Conservation (phyloP, 2,113 vertebrate genomes). For the Crocuta crocuta region DNA sequence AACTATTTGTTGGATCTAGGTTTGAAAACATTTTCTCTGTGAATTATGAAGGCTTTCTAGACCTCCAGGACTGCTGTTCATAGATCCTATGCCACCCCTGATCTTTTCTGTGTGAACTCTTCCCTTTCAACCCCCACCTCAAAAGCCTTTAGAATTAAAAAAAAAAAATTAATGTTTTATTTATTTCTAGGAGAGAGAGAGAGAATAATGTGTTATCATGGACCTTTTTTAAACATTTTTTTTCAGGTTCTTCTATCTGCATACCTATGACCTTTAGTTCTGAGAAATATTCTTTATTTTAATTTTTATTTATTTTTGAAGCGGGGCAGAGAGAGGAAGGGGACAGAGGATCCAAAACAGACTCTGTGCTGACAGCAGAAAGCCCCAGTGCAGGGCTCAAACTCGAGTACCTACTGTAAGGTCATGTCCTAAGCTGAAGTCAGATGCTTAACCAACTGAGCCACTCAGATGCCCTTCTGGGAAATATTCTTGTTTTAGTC, state of each 20-base stretch:
- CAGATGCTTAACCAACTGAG: no score
- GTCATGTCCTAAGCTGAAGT: no score
- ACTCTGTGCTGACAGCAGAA: no score
- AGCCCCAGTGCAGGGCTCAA: no score
- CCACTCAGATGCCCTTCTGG: background rate
- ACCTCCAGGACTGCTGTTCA: no score
- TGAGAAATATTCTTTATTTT: no score
- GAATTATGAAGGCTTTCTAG: background rate
- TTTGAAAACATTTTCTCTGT: background rate
- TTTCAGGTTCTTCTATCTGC: background rate
- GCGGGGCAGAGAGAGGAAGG: no score
- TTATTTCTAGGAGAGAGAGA: background rate
- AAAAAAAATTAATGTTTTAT: no score
- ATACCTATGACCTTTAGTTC: background rate
- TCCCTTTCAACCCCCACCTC: background rate
- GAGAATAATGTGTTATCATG: background rate
- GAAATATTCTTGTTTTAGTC: background rate
- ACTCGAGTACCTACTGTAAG: no score
- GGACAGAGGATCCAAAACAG: no score
- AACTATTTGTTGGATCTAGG: background rate
- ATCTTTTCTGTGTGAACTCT: background rate
- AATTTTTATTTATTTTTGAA: no score
- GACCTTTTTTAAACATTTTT: background rate
- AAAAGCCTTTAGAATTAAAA: background rate
- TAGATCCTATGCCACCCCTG: background rate